A percentile compares a stretch with the other conserved stretches of the same genome.
These are phyloP conservation scores for Melanotaenia parkinsoni DNA, from an alignment of 2,797 vertebrate species.

Conservation along the genomic window DNA sequence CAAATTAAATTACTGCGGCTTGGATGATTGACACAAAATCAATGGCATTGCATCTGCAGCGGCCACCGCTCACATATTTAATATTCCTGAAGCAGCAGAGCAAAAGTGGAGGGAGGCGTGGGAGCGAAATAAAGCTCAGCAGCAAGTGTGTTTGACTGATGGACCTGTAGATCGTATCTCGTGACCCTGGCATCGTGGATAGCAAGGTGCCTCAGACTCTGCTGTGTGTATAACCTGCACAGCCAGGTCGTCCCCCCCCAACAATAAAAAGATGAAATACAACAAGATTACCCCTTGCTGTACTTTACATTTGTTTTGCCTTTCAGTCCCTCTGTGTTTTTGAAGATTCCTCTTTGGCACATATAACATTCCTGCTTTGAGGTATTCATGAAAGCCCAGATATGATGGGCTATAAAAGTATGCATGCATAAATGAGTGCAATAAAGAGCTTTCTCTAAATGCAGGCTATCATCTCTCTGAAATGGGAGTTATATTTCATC, in stretches of 20 bases:
- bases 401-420: conserved; percentile 47
- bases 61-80: conserved; percentile 48
- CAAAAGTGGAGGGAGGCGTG: background rate
- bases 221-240: conserved; percentile 11
- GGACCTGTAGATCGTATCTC: conserved; percentile 55
- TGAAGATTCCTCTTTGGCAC: conserved; percentile 33
- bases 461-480: conserved; percentile 43
- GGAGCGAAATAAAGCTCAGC: conserved; percentile 23
- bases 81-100: conserved; percentile 55
- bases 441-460: conserved; percentile 43
- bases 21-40: conserved; percentile 64
- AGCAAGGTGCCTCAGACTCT: conserved; percentile 45
- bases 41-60: conserved; percentile 53
- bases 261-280: background rate
- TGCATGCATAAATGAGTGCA: conserved; percentile 51
- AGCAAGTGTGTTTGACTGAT: conserved; percentile 51
- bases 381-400: conserved; percentile 46
- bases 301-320: conserved; percentile 10
- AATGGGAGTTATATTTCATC: conserved; percentile 52
- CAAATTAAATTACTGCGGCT: conserved; percentile 59
- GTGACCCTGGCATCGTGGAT: conserved; percentile 51
- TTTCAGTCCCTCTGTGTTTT: conserved; percentile 16
- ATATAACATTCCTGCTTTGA: conserved; percentile 34
- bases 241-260: background rate
- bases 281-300: conserved; percentile 11